Evolutionary conservation across 2,888 invertebrate genomes (phyloP), one percentile per base, ranked within the genome.

Genomic region (Zygaena filipendulae): DNA sequence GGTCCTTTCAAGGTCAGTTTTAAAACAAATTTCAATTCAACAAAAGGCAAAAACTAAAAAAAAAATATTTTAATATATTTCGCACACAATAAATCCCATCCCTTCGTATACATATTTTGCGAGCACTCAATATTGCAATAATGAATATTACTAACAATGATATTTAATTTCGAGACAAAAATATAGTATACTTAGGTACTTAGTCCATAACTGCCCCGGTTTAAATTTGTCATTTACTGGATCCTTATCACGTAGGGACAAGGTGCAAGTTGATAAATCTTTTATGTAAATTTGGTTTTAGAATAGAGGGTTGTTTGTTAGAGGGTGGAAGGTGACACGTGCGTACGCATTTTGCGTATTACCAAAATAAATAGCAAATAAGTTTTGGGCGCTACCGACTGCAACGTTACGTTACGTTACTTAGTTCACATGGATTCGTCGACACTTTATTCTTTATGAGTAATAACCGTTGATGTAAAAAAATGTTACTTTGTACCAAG

Each of bases 281-380:
- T n/a, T n/a, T n/a, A n/a, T n/a, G n/a, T n/a, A n/a, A n/a, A n/a
- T n/a, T n/a, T n/a, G n/a, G n/a, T n/a, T n/a, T n/a, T n/a, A n/a
- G n/a, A n/a, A n/a, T n/a, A n/a, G n/a, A n/a, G 57, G 57, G 55
- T 49, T 43, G 45, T 32, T 32, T 38, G 52, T 43, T 41, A 48
- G 50, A 45, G 41, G 55, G 52, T 58, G 56, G 16, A 7, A 16
- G n/a, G 52, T 33, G 64, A 63, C 74, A 69, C 75, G 75, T 77
- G 75, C 64, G 55, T 54, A 47, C 59, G 66, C 68, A 70, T 71
- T 70, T 70, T 67, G 71, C 59, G 70, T 69, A 70, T 70, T 69
- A 68, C 67, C 71, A 61, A 72, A 75, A 77, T 74, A 77, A 77
- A 75, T 74, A 71, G 52, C 50, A 47, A n/a, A 49, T 49, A 40